These are phyloP conservation scores for Henricia sp. DNA, from an alignment of 53 echinoderm and acorn worm genomes.

Conservation along the genomic window DNA sequence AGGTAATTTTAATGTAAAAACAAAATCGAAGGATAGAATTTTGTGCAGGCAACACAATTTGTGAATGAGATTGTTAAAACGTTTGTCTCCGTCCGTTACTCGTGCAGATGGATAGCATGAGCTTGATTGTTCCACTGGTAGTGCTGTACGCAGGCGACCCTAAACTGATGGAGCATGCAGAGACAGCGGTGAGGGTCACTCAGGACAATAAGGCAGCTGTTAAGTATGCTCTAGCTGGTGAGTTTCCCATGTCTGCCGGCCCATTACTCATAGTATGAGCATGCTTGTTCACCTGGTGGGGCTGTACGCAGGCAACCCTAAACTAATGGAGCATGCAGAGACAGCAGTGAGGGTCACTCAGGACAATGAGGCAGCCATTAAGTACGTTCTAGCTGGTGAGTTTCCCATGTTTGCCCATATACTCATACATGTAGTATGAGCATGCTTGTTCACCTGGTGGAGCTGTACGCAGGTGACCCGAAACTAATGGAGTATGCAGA, in stretches of 20 bases:
- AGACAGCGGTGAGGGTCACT: slow-evolving; percentile 43
- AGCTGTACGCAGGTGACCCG: slow-evolving; percentile 56
- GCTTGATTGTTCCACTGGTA: slow-evolving; percentile 35
- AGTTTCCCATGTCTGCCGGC: too few relatives aligned
- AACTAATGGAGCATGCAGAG: slow-evolving; percentile 43
- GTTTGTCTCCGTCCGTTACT: too few relatives aligned
- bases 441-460: slow-evolving; percentile 44
- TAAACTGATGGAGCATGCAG: slow-evolving; percentile 40
- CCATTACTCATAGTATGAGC: slow-evolving; percentile 32
- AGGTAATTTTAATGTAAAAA: too few relatives aligned
- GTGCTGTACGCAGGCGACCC: slow-evolving; percentile 62
- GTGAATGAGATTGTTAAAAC: too few relatives aligned
- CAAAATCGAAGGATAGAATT: too few relatives aligned
- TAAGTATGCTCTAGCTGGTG: slow-evolving; percentile 54
- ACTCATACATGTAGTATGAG: too few relatives aligned
- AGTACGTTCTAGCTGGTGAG: slow-evolving; percentile 49
- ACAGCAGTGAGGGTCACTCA: slow-evolving; percentile 47
- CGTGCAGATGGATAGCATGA: slow-evolving; percentile 45
- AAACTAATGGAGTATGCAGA: slow-evolving; percentile 44
- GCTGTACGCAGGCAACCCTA: slow-evolving; percentile 56
- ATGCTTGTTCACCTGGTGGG: slow-evolving; percentile 47
- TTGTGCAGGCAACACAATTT: too few relatives aligned
- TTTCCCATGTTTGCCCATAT: too few relatives aligned
- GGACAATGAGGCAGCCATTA: slow-evolving; percentile 38
- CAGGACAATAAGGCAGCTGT: slow-evolving; percentile 35